phyloP scores from a whole-genome alignment of 2,797 vertebrate genomes.

The Sitta carolinensis region DNA sequence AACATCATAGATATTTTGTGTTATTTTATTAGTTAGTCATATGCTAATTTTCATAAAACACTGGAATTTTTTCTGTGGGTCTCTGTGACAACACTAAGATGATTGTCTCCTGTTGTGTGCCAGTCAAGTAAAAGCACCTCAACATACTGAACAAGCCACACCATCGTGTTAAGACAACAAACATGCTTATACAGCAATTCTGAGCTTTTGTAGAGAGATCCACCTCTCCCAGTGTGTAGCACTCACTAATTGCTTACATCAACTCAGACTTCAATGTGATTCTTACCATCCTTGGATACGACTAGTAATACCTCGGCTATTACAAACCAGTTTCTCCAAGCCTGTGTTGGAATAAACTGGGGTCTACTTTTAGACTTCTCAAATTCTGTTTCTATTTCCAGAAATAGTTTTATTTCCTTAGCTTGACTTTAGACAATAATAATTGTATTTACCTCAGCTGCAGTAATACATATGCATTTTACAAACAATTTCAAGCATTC shows the following conservation, averaged over 20 bases:
- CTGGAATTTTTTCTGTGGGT: background rate
- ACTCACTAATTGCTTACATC: background rate
- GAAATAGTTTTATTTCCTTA: background rate
- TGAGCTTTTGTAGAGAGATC: background rate
- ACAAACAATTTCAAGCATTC: background rate
- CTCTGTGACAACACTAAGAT: background rate
- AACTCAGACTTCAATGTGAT: background rate
- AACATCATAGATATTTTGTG: background rate
- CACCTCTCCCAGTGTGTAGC: rapidly evolving
- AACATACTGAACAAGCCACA: background rate
- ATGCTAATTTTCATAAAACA: background rate
- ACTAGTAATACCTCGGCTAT: background rate
- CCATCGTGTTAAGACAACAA: background rate
- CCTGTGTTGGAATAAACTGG: background rate
- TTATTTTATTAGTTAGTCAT: background rate
- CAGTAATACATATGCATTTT: background rate
- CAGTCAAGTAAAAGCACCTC: background rate
- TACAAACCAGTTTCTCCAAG: background rate
- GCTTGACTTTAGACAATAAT: background rate
- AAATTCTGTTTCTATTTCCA: background rate
- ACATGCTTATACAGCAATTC: background rate
- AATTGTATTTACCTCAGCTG: background rate
- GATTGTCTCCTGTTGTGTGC: background rate
- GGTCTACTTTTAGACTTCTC: background rate
- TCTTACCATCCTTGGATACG: background rate